A percentile compares a stretch with the other conserved stretches of the same genome.
These are phyloP conservation scores for Adrianichthys oophorus DNA, from an alignment of 2,797 vertebrate genomes.

Conservation along the genomic window DNA sequence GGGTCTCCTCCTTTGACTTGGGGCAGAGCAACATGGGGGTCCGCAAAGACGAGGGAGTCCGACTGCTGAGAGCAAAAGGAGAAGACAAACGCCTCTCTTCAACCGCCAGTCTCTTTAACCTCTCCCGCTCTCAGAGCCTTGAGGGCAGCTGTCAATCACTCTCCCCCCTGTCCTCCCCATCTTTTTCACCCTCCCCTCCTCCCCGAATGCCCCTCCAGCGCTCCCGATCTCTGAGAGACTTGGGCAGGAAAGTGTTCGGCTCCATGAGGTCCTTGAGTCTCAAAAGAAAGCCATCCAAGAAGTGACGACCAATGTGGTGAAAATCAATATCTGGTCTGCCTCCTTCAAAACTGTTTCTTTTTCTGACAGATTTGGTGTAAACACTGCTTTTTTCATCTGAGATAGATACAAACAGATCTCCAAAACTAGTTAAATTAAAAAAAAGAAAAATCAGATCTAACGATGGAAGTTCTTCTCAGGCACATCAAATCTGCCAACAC, in stretches of 20 bases:
- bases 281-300: slow-evolving; percentile 76
- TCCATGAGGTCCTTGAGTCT: slow-evolving; percentile 83
- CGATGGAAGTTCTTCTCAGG: slow-evolving; percentile 44
- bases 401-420: no score
- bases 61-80: slow-evolving; percentile 56
- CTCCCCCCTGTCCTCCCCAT: slow-evolving; percentile 79
- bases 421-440: background rate
- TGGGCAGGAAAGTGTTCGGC: slow-evolving; percentile 81
- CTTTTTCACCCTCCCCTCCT: slow-evolving; percentile 78
- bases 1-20: slow-evolving; percentile 84
- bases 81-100: slow-evolving; percentile 78
- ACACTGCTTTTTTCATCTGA: background rate
- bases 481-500: slow-evolving; percentile 15
- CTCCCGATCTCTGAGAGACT: slow-evolving; percentile 82
- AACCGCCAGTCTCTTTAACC: slow-evolving; percentile 80
- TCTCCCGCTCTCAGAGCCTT: slow-evolving; percentile 78
- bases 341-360: slow-evolving; percentile 34
- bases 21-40: slow-evolving; percentile 55
- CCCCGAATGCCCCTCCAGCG: slow-evolving; percentile 71
- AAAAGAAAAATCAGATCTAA: background rate
- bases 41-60: slow-evolving; percentile 53
- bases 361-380: slow-evolving; percentile 45
- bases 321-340: slow-evolving; percentile 23
- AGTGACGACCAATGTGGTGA: slow-evolving; percentile 64
- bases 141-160: slow-evolving; percentile 78